phyloP scores from a whole-genome alignment of 2,113 vertebrate genomes.

The Trochalopteron elliotii region DNA sequence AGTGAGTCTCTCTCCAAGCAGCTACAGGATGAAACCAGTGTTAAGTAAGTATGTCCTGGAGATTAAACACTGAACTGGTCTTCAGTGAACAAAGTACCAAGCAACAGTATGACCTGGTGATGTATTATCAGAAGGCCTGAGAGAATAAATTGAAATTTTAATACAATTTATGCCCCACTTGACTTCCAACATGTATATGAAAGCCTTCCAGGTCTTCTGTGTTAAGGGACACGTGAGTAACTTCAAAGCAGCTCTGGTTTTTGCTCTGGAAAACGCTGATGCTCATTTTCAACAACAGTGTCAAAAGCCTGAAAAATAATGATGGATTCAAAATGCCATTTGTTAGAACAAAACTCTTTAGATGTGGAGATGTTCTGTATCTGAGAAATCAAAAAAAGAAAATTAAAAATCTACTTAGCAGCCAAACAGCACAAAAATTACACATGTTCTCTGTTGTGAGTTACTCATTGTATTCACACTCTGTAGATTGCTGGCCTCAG shows the following conservation, averaged over 20 bases:
- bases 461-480: not conserved
- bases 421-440: not conserved
- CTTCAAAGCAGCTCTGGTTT: slow-evolving; percentile 17
- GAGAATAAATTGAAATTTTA: not conserved
- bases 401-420: not conserved
- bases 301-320: slow-evolving; percentile 46
- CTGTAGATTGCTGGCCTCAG: not conserved
- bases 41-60: not conserved
- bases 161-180: not conserved
- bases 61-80: not conserved
- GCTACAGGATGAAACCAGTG: not conserved
- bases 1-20: not conserved
- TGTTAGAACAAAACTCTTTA: slow-evolving; percentile 30
- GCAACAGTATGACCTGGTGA: not conserved
- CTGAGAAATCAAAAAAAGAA: slow-evolving; percentile 41
- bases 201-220: not conserved
- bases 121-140: not conserved
- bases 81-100: not conserved
- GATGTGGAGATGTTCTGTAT: not conserved
- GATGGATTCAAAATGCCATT: slow-evolving; percentile 32
- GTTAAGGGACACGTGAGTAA: not conserved
- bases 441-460: not conserved
- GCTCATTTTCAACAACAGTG: not conserved
- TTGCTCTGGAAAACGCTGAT: not conserved
- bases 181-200: not conserved